A percentile compares a stretch with the other conserved stretches of the same genome.
Evolutionary conservation across 2,113 vertebrate species (phyloP).

Genomic region (Tympanuchus pallidicinctus): DNA sequence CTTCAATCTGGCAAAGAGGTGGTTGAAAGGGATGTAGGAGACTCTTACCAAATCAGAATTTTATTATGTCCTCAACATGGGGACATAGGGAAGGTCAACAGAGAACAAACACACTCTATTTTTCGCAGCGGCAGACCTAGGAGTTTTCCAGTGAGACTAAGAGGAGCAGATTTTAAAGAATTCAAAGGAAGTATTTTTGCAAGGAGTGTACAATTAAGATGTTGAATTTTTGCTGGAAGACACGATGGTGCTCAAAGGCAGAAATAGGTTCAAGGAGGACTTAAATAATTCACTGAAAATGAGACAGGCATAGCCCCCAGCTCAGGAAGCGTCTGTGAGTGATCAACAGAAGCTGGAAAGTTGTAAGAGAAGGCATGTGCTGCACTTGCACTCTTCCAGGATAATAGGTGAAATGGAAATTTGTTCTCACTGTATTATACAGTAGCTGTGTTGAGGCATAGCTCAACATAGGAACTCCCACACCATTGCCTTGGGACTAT

Average conservation of each 20-base stretch:
- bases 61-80: neutral
- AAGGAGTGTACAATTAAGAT: neutral
- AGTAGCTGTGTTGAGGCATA: neutral
- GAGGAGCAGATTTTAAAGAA: neutral
- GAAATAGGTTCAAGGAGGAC: neutral
- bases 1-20: neutral
- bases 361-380: neutral
- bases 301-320: neutral
- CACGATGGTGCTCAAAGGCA: neutral
- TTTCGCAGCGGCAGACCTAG: neutral
- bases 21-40: neutral
- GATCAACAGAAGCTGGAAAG: neutral
- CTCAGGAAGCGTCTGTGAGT: neutral
- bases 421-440: neutral
- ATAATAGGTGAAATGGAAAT: neutral
- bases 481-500: neutral
- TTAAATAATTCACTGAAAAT: neutral
- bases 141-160: neutral
- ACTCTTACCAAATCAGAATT: neutral
- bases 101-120: neutral
- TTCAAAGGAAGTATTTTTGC: neutral
- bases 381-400: neutral
- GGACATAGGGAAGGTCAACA: fast-evolving
- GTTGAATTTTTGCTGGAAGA: neutral
- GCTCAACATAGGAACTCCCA: neutral